Evolutionary conservation across 2,888 invertebrate species (phyloP).

Genomic region (Eupithecia insigniata): DNA sequence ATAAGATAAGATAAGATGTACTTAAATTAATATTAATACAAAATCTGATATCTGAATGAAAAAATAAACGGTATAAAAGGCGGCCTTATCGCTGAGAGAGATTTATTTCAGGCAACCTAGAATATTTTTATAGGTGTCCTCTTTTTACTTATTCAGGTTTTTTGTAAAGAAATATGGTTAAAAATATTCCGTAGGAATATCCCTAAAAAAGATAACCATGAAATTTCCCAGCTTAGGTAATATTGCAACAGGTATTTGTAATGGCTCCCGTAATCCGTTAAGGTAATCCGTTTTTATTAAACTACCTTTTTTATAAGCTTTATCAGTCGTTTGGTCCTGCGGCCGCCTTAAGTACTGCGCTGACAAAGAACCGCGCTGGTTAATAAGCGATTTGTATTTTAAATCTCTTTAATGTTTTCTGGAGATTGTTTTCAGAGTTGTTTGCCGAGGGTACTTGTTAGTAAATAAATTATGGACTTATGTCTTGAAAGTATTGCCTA

Average conservation of each 20-base stretch:
- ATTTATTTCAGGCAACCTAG: too few relatives aligned
- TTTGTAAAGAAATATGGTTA: not conserved
- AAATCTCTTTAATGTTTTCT: conserved; percentile 20
- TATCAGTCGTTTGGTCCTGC: conserved; percentile 3
- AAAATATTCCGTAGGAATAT: not conserved
- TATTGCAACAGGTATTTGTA: not conserved
- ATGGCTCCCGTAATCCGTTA: not conserved
- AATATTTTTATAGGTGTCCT: not conserved
- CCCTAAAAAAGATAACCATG: not conserved
- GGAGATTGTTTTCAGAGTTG: not conserved
- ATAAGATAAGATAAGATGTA: too few relatives aligned
- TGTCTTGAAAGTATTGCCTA: not conserved
- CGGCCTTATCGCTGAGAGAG: too few relatives aligned
- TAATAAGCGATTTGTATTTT: conserved; percentile 33
- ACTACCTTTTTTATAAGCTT: conserved; percentile 12
- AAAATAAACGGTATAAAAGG: too few relatives aligned
- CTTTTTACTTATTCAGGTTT: not conserved
- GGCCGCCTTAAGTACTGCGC: conserved; percentile 9
- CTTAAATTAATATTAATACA: too few relatives aligned
- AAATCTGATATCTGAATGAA: too few relatives aligned
- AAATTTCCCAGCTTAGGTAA: not conserved
- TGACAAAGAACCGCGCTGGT: conserved; percentile 21
- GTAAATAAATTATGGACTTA: not conserved
- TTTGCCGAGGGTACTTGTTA: not conserved
- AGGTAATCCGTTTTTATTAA: conserved; percentile 34